Conservation (phyloP, 2,113 vertebrate genomes). For the Vulpes ferrilata region DNA sequence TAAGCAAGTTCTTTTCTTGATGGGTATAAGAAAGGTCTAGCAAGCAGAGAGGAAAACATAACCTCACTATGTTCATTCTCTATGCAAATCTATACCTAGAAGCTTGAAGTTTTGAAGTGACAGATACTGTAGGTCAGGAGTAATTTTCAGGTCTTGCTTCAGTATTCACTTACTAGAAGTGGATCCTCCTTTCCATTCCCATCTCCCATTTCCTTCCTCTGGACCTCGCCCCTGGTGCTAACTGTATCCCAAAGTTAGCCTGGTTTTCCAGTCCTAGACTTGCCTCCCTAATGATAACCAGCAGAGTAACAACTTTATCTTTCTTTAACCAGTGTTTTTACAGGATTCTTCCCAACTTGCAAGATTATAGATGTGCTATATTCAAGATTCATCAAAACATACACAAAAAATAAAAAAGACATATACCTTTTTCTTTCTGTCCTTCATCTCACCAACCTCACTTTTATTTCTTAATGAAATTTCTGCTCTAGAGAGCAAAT, state of each 20-base stretch:
- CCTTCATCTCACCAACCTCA: background rate
- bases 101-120: background rate
- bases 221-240: background rate
- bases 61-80: background rate
- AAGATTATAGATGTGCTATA: background rate
- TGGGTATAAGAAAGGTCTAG: background rate
- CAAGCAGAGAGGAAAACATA: background rate
- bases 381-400: background rate
- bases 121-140: background rate
- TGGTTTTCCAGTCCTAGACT: background rate
- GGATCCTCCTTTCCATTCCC: background rate
- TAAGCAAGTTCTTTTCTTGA: background rate
- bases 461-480: conserved; percentile 31
- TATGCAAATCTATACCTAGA: background rate
- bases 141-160: background rate
- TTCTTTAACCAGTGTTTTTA: background rate
- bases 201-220: background rate
- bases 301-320: background rate
- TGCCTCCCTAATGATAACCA: background rate
- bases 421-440: background rate
- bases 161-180: background rate
- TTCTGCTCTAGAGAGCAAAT: background rate
- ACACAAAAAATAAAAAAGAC: background rate
- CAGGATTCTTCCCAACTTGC: background rate
- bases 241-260: background rate